Conservation (phyloP, 2,888 invertebrate genomes). For the Drosophila yooni region DNA sequence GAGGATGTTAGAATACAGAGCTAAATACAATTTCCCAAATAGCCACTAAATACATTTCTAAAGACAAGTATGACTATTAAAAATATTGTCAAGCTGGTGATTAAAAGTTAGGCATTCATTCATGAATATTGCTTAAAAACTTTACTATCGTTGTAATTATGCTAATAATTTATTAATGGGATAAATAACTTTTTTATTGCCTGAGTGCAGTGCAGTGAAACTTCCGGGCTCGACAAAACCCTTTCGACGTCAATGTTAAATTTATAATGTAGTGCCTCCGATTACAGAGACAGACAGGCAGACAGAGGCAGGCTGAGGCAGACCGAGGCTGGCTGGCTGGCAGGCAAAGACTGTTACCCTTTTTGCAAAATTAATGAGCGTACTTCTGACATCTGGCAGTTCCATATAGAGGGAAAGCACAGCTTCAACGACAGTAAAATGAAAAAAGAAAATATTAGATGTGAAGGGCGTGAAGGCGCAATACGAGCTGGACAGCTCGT, state of each 20-base stretch:
- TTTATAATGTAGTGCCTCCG: slow-evolving; percentile 50
- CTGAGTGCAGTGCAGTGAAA: slow-evolving; percentile 6
- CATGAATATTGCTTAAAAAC: background rate
- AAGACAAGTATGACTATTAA: background rate
- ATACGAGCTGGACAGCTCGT: slow-evolving; percentile 9
- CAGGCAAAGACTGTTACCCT: slow-evolving; percentile 28
- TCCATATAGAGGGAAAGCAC: background rate
- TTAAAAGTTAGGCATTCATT: background rate
- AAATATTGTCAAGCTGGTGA: background rate
- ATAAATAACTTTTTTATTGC: slow-evolving; percentile 20
- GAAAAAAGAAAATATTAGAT: slow-evolving; percentile 21
- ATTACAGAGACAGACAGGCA: slow-evolving; percentile 16
- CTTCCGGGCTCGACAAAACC: slow-evolving; percentile 1
- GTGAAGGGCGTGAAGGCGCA: background rate
- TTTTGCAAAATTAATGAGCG: slow-evolving; percentile 67
- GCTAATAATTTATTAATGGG: slow-evolving; percentile 32
- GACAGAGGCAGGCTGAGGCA: too few species aligned
- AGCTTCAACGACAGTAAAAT: slow-evolving; percentile 16
- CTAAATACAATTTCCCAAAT: background rate
- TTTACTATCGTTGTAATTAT: background rate
- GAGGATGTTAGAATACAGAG: background rate
- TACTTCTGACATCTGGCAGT: slow-evolving; percentile 42
- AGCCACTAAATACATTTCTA: too few species aligned
- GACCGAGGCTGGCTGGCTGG: background rate
- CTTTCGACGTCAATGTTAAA: slow-evolving; percentile 41